Percentiles rank a stretch among this genome's conserved stretches.
Evolutionary conservation across 2,888 invertebrate genomes (phyloP).

Genomic region (Thymelicus sylvestris): DNA sequence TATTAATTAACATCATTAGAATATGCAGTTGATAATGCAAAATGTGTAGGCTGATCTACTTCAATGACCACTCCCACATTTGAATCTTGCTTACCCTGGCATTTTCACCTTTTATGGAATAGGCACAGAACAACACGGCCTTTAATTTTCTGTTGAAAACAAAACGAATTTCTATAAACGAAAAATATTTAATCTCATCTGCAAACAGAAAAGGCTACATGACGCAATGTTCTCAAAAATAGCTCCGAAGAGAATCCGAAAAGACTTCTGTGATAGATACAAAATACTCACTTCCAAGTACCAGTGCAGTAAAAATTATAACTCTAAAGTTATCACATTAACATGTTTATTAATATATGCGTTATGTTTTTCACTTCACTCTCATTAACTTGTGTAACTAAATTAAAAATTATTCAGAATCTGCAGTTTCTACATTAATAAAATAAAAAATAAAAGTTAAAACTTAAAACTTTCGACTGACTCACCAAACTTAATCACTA

Average conservation of each 20-base stretch:
- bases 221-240: conserved; percentile 34
- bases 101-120: conserved; percentile 57
- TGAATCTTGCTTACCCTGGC: conserved; percentile 80
- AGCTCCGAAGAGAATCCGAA: conserved; percentile 11
- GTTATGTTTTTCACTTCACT: background rate
- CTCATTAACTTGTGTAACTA: too few species aligned
- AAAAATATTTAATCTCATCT: background rate
- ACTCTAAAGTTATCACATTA: background rate
- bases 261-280: conserved; percentile 7
- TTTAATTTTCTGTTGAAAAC: conserved; percentile 61
- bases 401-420: background rate
- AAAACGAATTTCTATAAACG: conserved; percentile 50
- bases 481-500: too few species aligned
- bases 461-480: too few species aligned
- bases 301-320: background rate
- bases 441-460: too few species aligned
- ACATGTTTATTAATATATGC: background rate
- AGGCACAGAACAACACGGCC: conserved; percentile 39
- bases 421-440: too few species aligned
- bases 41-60: conserved; percentile 55
- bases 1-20: background rate
- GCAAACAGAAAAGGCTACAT: conserved; percentile 3
- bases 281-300: conserved; percentile 16
- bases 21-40: conserved; percentile 28
- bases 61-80: conserved; percentile 70